A percentile compares a stretch with the other conserved stretches of the same genome.
These are phyloP conservation scores for Plecturocebus donacophilus DNA, from an alignment of 2,113 vertebrate species.

Conservation along the genomic window DNA sequence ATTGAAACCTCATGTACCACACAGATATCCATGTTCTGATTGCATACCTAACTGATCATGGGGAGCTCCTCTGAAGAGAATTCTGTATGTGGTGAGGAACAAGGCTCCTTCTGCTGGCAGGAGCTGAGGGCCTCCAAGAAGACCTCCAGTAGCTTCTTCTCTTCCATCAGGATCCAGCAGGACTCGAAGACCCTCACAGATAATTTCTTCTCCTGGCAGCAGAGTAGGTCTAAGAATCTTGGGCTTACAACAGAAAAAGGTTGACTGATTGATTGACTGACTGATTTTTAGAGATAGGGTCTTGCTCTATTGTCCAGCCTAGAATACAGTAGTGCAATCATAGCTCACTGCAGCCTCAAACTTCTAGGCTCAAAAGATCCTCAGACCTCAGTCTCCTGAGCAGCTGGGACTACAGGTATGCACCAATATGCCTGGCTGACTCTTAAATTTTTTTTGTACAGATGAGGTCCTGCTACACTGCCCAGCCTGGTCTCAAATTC, in stretches of 20 bases:
- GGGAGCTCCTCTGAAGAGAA: conserved; percentile 97
- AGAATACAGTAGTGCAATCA: no score
- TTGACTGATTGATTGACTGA: no score
- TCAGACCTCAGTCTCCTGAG: no score
- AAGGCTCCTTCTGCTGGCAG: conserved; percentile 98
- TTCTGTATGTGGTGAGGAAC: conserved; percentile 97
- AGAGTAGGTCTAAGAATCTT: conserved; percentile 96
- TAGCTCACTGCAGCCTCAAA: no score
- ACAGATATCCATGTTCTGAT: not conserved
- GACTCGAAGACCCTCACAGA: conserved; percentile 96
- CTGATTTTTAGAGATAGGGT: no score
- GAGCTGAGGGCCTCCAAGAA: conserved; percentile 96
- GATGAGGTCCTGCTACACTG: no score
- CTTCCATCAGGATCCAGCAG: conserved; percentile 96
- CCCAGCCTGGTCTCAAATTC: no score
- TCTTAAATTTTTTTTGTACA: no score
- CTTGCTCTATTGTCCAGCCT: no score
- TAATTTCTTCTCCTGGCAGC: conserved; percentile 96
- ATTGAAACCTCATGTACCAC: not conserved
- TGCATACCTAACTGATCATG: conserved; percentile 94
- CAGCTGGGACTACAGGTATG: no score
- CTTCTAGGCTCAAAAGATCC: no score
- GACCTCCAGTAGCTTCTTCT: conserved; percentile 95
- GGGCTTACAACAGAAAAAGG: conserved; percentile 85
- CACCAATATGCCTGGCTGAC: no score